A percentile compares a stretch with the other conserved stretches of the same genome.
These are phyloP conservation scores for Trachelus iudaicus DNA, from an alignment of 2,888 invertebrate genomes.

Conservation along the genomic window DNA sequence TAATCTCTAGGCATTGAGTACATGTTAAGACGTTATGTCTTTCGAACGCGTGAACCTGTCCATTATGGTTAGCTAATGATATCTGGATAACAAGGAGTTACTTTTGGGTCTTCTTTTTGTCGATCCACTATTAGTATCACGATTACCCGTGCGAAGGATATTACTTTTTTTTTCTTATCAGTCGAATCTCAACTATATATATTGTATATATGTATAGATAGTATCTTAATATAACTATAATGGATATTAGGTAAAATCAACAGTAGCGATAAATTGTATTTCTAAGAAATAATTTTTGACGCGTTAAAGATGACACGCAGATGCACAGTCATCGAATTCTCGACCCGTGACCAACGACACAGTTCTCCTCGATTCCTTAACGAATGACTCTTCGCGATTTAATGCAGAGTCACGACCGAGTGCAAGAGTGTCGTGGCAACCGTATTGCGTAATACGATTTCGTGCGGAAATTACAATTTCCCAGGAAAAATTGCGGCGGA, in stretches of 20 bases:
- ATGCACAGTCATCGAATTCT: neutral
- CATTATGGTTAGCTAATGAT: neutral
- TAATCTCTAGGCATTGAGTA: conserved; percentile 50
- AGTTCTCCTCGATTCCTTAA: neutral
- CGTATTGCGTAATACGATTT: neutral
- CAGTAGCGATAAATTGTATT: neutral
- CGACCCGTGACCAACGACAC: conserved; percentile 2
- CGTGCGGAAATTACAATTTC: conserved; percentile 2
- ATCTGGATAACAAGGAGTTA: neutral
- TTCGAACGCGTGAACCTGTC: conserved; percentile 2
- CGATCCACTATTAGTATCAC: neutral
- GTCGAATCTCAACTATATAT: neutral
- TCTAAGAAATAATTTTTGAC: neutral
- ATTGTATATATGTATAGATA: neutral
- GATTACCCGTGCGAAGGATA: neutral
- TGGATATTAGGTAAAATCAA: neutral
- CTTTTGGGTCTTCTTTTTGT: neutral
- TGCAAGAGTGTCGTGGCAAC: neutral
- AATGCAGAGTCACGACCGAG: neutral
- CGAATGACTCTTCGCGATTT: neutral
- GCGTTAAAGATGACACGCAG: neutral
- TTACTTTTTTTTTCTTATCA: neutral
- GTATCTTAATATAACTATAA: neutral
- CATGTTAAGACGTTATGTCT: conserved; percentile 27
- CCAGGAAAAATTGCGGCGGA: neutral